phyloP scores from a whole-genome alignment of 1,140 invertebrate genomes.

The Akabosia matsudoensis region DNA sequence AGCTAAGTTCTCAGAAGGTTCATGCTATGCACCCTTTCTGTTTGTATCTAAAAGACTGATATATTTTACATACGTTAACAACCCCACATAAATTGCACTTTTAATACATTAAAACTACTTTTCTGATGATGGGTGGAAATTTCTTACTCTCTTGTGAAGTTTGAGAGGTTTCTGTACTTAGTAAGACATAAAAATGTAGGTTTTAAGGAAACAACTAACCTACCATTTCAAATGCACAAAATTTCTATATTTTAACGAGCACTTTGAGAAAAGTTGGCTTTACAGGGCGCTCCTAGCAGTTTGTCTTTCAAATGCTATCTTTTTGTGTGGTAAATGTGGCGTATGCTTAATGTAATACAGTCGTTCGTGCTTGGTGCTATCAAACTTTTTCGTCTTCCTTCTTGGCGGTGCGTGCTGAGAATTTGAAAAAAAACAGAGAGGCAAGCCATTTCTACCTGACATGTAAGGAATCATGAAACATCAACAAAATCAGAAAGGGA shows the following conservation, averaged over 20 bases:
- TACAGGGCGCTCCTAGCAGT: too few relatives aligned
- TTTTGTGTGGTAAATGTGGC: too few relatives aligned
- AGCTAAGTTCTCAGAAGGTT: too few relatives aligned
- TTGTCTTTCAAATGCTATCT: too few relatives aligned
- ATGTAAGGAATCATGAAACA: background rate
- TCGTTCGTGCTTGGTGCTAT: too few relatives aligned
- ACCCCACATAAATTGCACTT: background rate
- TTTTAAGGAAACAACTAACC: background rate
- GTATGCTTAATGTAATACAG: too few relatives aligned
- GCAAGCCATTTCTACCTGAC: background rate
- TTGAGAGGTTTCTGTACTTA: too few relatives aligned
- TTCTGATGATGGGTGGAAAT: background rate
- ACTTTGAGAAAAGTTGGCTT: background rate
- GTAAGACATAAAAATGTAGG: background rate
- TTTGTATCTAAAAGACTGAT: background rate
- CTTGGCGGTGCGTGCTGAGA: background rate
- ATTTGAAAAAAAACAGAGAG: background rate
- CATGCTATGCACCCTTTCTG: too few relatives aligned
- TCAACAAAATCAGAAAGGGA: background rate
- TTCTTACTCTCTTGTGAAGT: too few relatives aligned
- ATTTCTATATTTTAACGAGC: background rate
- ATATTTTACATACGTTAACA: background rate
- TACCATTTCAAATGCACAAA: background rate
- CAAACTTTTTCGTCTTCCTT: slow-evolving; percentile 21
- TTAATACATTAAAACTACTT: background rate